Percentiles rank a stretch among this genome's conserved stretches.
phyloP scores from a whole-genome alignment of 2,113 vertebrate genomes.

The Sciurus niger region DNA sequence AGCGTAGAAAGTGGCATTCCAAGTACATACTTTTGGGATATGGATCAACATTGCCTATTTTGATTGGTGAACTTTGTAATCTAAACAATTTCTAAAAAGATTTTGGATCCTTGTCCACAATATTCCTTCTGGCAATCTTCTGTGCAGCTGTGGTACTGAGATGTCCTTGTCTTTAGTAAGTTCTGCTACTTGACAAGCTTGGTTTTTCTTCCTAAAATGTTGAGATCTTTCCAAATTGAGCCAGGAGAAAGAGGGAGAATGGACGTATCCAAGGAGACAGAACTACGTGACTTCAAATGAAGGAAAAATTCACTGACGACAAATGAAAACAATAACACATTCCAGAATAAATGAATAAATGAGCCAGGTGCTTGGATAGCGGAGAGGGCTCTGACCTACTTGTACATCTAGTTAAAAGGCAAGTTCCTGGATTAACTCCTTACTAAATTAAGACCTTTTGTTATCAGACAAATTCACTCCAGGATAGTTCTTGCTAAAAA shows the following conservation, averaged over 20 bases:
- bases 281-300: conserved; percentile 41
- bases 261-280: neutral
- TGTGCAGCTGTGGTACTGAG: neutral
- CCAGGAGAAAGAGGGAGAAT: neutral
- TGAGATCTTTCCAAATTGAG: neutral
- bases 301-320: neutral
- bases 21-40: neutral
- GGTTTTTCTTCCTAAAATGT: neutral
- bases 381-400: neutral
- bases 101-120: neutral
- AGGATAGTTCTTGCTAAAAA: conserved; percentile 43
- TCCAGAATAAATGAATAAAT: neutral
- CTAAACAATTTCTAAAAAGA: neutral
- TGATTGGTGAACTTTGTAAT: neutral
- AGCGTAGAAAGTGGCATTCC: neutral
- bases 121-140: neutral
- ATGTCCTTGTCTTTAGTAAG: neutral
- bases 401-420: neutral
- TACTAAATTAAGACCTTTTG: neutral
- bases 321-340: neutral
- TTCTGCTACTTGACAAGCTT: neutral
- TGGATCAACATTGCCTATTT: neutral
- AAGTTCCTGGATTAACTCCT: neutral
- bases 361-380: neutral
- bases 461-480: neutral